Conservation (phyloP, 2,113 vertebrate species). For the Barbus barbus region DNA sequence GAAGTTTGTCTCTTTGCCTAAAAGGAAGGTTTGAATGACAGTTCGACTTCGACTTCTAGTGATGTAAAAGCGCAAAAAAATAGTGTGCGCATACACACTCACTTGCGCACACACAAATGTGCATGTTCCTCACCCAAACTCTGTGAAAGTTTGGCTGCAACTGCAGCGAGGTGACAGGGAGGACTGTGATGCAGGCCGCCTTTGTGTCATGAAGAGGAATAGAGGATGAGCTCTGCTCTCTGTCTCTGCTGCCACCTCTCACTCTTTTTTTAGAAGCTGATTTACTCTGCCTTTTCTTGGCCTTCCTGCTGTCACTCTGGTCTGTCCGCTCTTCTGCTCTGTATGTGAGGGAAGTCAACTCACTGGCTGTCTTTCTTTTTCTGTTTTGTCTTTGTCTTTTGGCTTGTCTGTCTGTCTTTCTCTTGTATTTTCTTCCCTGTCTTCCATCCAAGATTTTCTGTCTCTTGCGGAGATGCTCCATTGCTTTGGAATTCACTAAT, state of each 20-base stretch:
- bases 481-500: constrained; percentile 88
- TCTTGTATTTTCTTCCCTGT: constrained; percentile 25
- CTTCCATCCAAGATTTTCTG: constrained; percentile 50
- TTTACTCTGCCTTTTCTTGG: constrained; percentile 42
- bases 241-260: constrained; percentile 45
- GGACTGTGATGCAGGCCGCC: constrained; percentile 15
- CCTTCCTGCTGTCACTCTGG: constrained; percentile 51
- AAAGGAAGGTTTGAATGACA: constrained; percentile 47
- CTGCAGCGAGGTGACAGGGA: constrained; percentile 48
- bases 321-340: constrained; percentile 48
- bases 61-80: constrained; percentile 16
- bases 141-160: constrained; percentile 50
- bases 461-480: constrained; percentile 75
- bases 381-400: not conserved
- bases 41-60: constrained; percentile 35
- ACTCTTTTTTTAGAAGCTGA: constrained; percentile 42
- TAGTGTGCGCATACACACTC: constrained; percentile 3
- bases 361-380: constrained; percentile 10
- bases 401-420: constrained; percentile 33
- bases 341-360: constrained; percentile 47
- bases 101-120: constrained; percentile 6
- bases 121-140: constrained; percentile 38
- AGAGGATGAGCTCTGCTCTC: constrained; percentile 53
- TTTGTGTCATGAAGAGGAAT: constrained; percentile 58
- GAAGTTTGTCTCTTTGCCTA: constrained; percentile 13